Base-by-base conservation (phyloP, 1,140 invertebrate genomes). In the Anoplolepis gracilipes region DNA sequence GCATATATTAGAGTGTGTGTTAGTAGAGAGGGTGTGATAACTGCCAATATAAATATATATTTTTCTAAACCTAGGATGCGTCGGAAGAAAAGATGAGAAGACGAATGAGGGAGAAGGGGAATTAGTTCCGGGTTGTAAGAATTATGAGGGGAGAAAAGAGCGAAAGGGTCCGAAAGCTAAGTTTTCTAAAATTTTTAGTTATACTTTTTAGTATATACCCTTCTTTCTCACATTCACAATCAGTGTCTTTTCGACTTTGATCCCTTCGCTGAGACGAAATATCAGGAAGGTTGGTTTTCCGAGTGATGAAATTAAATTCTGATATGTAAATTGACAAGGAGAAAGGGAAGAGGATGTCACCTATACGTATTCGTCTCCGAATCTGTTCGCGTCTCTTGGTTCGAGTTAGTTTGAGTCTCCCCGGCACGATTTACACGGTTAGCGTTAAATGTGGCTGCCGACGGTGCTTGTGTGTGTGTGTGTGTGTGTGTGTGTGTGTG, bases 291-390 rank as follows among this genome's bases (percentile, higher is more conserved):
- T 42, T n/a, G 46, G 39, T 61, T 49, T 70, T 76, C 65, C 59
- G 36, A 87, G 57, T 53, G 77, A 85, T 89, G 19, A n/a, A 92
- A 87, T 69, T 89, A 85, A 84, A 90, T 77, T 92, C 87, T 93
- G 93, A 94, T 94, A 93, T 94, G 92, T 93, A 91, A 91, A 91
- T 91, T 85, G 87, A 90, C 86, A 57, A 22, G 55, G 11, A 84
- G 62, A 49, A 55, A 59, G 62, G 85, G 53, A 8, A 4, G 85
- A 59, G 57, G 55, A 64, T 75, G 13, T 87, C 64, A 75, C 73
- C 79, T 89, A 79, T 77, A 79, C 77, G 78, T 85, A 61, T 65
- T 84, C 55, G 69, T 78, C 61, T 19, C 81, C 70, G 67, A 62
- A 62, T 79, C 64, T 88, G 78, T 88, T 88, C 59, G 75, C 73